These are phyloP conservation scores for Melitaea athalia DNA, from an alignment of 2,888 invertebrate species.

Conservation along the genomic window DNA sequence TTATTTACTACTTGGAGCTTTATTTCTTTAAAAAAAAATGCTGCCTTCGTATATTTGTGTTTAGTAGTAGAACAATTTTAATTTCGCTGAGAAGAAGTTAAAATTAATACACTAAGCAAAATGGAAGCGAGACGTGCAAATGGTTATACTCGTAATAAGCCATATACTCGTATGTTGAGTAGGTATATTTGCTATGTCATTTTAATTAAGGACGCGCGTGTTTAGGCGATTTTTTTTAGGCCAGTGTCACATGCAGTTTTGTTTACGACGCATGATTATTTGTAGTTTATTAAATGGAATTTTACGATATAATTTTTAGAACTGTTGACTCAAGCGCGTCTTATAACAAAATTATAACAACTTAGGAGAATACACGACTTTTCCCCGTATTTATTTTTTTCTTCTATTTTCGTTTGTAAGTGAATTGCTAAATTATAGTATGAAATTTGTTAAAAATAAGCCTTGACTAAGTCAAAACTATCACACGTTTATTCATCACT, in stretches of 20 bases:
- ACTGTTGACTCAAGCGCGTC: too few species aligned
- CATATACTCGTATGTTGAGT: slow-evolving; percentile 40
- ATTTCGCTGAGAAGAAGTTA: not conserved
- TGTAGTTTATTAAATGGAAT: too few species aligned
- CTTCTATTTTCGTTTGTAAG: too few species aligned
- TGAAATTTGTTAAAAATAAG: too few species aligned
- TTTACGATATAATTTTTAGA: too few species aligned
- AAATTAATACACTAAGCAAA: slow-evolving; percentile 1
- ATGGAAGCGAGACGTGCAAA: slow-evolving; percentile 32
- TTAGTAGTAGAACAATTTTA: not conserved
- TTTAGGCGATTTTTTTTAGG: slow-evolving; percentile 27
- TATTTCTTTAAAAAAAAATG: not conserved
- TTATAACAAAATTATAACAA: too few species aligned
- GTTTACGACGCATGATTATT: not conserved
- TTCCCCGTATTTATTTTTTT: too few species aligned
- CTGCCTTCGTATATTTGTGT: not conserved
- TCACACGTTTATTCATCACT: too few species aligned
- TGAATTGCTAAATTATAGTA: too few species aligned
- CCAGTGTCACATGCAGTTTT: not conserved
- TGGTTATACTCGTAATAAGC: slow-evolving; percentile 35
- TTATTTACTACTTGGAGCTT: not conserved
- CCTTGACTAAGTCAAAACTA: too few species aligned
- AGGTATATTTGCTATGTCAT: slow-evolving; percentile 38
- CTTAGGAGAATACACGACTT: too few species aligned
- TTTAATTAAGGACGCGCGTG: slow-evolving; percentile 43